Conservation (phyloP, 2,797 vertebrate species). For the Cyclura pinguis region DNA sequence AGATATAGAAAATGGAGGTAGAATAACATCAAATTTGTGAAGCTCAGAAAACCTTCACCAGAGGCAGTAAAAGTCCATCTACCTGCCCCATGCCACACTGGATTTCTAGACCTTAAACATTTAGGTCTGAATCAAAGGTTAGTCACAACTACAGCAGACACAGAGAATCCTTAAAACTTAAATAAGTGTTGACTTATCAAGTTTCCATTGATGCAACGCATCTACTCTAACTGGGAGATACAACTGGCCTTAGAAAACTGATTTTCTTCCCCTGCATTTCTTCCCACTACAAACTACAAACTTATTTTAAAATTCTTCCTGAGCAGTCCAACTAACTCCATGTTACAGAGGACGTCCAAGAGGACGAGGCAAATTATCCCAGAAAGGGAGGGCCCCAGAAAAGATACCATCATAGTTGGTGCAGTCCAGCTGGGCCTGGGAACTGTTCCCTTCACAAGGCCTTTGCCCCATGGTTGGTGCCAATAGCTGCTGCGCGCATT, state of each 20-base stretch:
- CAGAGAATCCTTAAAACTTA: too few species aligned
- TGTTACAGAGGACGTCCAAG: background rate
- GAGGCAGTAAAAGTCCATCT: background rate
- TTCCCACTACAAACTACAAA: background rate
- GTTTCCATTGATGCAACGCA: too few species aligned
- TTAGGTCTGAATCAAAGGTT: too few species aligned
- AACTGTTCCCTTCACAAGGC: conserved; percentile 32
- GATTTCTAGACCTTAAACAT: background rate
- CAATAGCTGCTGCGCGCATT: conserved; percentile 74
- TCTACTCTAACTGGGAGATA: too few species aligned
- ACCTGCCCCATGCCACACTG: background rate
- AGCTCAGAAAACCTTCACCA: background rate
- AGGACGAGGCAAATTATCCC: background rate
- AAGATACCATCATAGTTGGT: conserved; percentile 71
- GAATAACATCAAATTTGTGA: background rate
- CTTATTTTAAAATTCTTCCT: background rate
- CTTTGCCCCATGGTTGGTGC: conserved; percentile 31
- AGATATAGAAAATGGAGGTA: background rate
- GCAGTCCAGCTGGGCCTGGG: conserved; percentile 66
- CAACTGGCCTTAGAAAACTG: background rate
- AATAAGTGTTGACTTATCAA: too few species aligned
- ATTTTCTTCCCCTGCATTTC: background rate
- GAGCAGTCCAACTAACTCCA: background rate
- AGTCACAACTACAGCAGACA: too few species aligned
- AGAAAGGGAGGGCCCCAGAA: too few species aligned